A percentile compares a stretch with the other conserved stretches of the same genome.
Conservation (phyloP, 2,888 invertebrate species). For the Hipparchia semele region DNA sequence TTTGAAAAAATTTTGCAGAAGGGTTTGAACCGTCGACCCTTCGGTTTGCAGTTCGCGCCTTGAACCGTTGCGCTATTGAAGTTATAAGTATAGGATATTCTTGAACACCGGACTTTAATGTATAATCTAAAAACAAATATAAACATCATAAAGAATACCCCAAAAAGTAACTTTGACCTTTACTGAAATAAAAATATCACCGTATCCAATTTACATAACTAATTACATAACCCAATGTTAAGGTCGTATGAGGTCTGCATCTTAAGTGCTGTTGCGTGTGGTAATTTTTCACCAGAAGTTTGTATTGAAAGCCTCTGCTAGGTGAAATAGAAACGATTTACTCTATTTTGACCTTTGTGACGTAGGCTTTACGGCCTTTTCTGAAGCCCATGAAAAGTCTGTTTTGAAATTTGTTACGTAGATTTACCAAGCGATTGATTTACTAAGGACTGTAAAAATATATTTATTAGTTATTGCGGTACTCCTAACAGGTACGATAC, state of each 20-base stretch:
- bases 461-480: no score
- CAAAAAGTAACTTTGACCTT: constrained; percentile 4
- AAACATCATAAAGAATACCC: neutral
- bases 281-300: constrained; percentile 41
- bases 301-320: constrained; percentile 16
- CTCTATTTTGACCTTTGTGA: neutral
- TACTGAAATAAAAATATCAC: constrained; percentile 20
- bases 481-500: no score
- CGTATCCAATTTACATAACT: constrained; percentile 37
- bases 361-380: neutral
- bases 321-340: neutral
- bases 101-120: no score
- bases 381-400: neutral
- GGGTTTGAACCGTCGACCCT: no score
- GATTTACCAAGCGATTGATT: constrained; percentile 4
- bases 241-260: constrained; percentile 38
- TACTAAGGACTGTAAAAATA: neutral
- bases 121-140: neutral
- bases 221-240: constrained; percentile 39
- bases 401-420: neutral
- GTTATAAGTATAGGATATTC: no score
- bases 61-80: no score
- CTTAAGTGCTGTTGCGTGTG: constrained; percentile 39
- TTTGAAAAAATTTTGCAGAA: no score
- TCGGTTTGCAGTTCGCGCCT: no score